A percentile compares a stretch with the other conserved stretches of the same genome.
These are phyloP conservation scores for Dasyurus viverrinus DNA, from an alignment of 2,113 vertebrate species.

Conservation along the genomic window DNA sequence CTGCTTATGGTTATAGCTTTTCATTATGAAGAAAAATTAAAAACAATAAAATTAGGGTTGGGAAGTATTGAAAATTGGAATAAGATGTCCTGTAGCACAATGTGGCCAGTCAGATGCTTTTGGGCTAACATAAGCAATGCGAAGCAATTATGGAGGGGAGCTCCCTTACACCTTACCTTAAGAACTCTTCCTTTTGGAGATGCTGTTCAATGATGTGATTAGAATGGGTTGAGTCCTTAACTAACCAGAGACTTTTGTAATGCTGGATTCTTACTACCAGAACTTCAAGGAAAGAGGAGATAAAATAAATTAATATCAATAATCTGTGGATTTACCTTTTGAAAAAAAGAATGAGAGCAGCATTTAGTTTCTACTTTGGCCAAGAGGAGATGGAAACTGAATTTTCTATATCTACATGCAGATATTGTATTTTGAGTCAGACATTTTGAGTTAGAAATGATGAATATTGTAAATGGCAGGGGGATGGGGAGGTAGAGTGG, in stretches of 20 bases:
- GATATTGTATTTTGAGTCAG: background rate
- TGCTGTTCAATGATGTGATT: conserved; percentile 38
- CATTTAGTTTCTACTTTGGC: conserved; percentile 31
- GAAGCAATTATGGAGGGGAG: conserved; percentile 22
- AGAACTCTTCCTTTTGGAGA: conserved; percentile 26
- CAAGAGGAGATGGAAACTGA: conserved; percentile 38
- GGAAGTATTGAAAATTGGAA: conserved; percentile 28
- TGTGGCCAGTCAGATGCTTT: conserved; percentile 9
- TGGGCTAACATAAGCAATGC: conserved; percentile 24
- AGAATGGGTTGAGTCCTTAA: background rate
- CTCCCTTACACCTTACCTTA: background rate
- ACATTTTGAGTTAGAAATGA: conserved; percentile 42
- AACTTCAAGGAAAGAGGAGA: conserved; percentile 28
- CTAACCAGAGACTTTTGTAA: background rate
- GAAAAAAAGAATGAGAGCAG: background rate
- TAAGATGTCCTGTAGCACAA: conserved; percentile 1
- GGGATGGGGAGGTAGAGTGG: background rate
- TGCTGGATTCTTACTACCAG: conserved; percentile 5
- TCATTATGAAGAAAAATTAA: conserved; percentile 3
- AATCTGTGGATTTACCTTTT: conserved; percentile 30
- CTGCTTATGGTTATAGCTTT: conserved; percentile 19
- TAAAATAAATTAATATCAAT: conserved; percentile 12
- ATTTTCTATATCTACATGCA: background rate
- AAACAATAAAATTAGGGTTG: conserved; percentile 23
- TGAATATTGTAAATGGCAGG: conserved; percentile 36